Base-by-base conservation (phyloP, 2,888 invertebrate genomes). In the Drosophila stalkeri region DNA sequence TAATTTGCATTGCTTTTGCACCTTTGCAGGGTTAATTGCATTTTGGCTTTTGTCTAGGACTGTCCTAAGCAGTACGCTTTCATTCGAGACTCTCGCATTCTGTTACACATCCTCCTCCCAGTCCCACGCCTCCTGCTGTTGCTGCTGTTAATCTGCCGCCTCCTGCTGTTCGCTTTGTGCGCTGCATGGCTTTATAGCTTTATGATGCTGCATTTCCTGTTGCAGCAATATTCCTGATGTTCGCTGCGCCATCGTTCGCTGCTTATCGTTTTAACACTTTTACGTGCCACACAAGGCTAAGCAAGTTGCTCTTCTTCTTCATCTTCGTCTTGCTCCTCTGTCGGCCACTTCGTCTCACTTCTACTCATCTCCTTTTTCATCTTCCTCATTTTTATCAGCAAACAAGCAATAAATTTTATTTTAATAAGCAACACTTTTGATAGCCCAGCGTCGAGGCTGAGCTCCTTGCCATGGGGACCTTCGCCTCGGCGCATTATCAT, bases 341-440 rank as follows among this genome's bases (percentile, higher is more conserved):
- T 39, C 77, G 20, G 18, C 51, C 20, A 4, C 52, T 20, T 18
- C 57, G 55, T 33, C n/a, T 43, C 52, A 14, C 64, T 59, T 37
- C n/a, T 39, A 33, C 46, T 52, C 52, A 18, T 44, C 59, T 54
- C 60, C 59, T 60, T 75, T 78, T 80, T 84, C 52, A 35, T 54
- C 52, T 54, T 79, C 77, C 85, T 87, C 80, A 80, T 86, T 86
- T 85, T 89, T 89, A 87, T 87, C 83, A 78, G 81, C 81, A 88
- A 90, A 87, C 89, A 87, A 87, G 86, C 86, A 83, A 87, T 89
- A 87, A 89, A 90, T 87, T 87, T 88, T 80, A 90, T 87, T 87
- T 87, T 88, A 87, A 90, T 87, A 87, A 90, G 86, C 87, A 89
- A 83, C 90, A 88, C 86, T 86, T 85, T 88, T 90, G 86, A 90